These are phyloP conservation scores for Chrosomus eos DNA, from an alignment of 2,797 vertebrate genomes.

Conservation along the genomic window DNA sequence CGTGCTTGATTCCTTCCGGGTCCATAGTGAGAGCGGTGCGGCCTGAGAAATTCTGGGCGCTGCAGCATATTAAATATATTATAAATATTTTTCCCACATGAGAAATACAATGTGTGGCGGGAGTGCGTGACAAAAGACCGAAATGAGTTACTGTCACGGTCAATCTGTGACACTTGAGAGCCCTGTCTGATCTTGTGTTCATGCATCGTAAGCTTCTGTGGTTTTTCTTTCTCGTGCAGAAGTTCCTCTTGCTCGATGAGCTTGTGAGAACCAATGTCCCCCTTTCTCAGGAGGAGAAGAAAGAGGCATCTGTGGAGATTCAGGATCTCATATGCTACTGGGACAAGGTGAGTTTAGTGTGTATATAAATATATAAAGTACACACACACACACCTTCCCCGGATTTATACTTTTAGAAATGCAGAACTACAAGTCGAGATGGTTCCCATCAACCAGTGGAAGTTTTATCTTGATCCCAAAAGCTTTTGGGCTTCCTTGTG, in stretches of 20 bases:
- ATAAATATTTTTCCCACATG: too few relatives aligned
- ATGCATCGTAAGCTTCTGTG: not conserved
- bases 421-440: not conserved
- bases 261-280: slow-evolving; percentile 70
- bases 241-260: slow-evolving; percentile 91
- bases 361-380: not conserved
- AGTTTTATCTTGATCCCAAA: not conserved
- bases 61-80: too few relatives aligned
- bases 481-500: not conserved
- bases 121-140: too few relatives aligned
- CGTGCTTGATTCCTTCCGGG: too few relatives aligned
- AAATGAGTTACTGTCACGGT: too few relatives aligned
- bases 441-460: not conserved
- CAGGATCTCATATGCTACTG: slow-evolving; percentile 75
- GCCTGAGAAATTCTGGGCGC: too few relatives aligned
- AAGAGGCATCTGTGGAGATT: slow-evolving; percentile 77
- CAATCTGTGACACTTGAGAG: too few relatives aligned
- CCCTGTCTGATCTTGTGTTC: not conserved
- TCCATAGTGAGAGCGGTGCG: too few relatives aligned
- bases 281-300: slow-evolving; percentile 69
- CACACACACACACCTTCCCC: not conserved
- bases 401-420: not conserved
- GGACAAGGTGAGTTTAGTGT: slow-evolving; percentile 83
- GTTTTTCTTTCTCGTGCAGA: slow-evolving; percentile 70
- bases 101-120: too few relatives aligned